Evolutionary conservation across 1,140 invertebrate species (phyloP).

Genomic region (Ptiloglossa arizonensis): DNA sequence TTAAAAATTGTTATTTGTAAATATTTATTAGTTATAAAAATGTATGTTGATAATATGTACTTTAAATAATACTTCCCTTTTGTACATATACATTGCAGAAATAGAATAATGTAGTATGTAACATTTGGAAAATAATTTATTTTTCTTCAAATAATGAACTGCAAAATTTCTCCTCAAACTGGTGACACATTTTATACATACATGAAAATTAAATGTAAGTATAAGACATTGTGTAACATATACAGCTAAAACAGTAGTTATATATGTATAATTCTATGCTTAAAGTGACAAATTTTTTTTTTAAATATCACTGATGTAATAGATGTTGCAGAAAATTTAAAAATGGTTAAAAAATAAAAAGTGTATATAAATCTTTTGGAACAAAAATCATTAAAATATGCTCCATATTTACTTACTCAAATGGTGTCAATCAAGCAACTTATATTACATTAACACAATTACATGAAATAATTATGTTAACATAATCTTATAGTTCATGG

Average conservation of each 20-base stretch:
- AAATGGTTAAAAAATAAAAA: conserved; percentile 1
- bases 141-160: background rate
- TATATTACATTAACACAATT: conserved; percentile 47
- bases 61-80: background rate
- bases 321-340: background rate
- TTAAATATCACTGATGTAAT: background rate
- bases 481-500: conserved; percentile 29
- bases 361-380: conserved; percentile 8
- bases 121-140: background rate
- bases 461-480: conserved; percentile 41
- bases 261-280: background rate
- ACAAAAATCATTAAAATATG: conserved; percentile 27
- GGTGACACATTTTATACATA: conserved; percentile 1
- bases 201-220: conserved; percentile 2
- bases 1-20: conserved; percentile 1
- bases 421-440: conserved; percentile 24
- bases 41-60: conserved; percentile 2
- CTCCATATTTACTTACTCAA: conserved; percentile 43
- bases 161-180: background rate
- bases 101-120: background rate
- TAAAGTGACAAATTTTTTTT: background rate
- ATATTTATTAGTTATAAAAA: conserved; percentile 5
- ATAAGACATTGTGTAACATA: background rate
- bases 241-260: conserved; percentile 1
- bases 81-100: background rate